A percentile compares a stretch with the other conserved stretches of the same genome.
These are phyloP conservation scores for Spea bombifrons DNA, from an alignment of 2,113 vertebrate genomes.

Conservation along the genomic window DNA sequence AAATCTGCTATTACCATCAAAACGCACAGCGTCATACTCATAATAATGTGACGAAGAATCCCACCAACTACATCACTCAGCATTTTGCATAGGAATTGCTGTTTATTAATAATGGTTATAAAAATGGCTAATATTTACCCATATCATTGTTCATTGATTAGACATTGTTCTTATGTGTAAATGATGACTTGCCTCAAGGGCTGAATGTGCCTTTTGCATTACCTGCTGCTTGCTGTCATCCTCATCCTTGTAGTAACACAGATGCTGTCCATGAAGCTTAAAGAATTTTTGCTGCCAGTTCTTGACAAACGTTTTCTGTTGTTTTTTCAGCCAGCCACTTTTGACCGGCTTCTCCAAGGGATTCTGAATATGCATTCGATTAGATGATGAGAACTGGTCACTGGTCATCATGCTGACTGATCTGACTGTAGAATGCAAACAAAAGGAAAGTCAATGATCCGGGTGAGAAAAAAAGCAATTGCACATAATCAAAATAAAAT, in stretches of 20 bases:
- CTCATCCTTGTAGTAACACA: constrained; percentile 91
- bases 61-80: too few relatives aligned
- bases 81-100: too few relatives aligned
- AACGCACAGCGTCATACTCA: too few relatives aligned
- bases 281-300: constrained; percentile 95
- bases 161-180: too few relatives aligned
- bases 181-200: too few relatives aligned
- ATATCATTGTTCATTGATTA: too few relatives aligned
- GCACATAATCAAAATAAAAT: neutral
- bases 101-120: too few relatives aligned
- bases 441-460: constrained; percentile 43
- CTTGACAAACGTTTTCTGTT: constrained; percentile 88
- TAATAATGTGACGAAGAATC: too few relatives aligned
- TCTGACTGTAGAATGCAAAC: constrained; percentile 66
- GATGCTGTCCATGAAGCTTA: constrained; percentile 77
- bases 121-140: too few relatives aligned
- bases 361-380: constrained; percentile 52
- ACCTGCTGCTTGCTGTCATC: constrained; percentile 84
- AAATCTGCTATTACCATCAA: too few relatives aligned
- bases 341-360: constrained; percentile 81
- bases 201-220: neutral
- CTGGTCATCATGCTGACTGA: constrained; percentile 83
- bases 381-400: constrained; percentile 57
- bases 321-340: constrained; percentile 91
- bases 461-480: neutral